phyloP scores from a whole-genome alignment of 2,797 vertebrate genomes.

The Steatocranus sp. region DNA sequence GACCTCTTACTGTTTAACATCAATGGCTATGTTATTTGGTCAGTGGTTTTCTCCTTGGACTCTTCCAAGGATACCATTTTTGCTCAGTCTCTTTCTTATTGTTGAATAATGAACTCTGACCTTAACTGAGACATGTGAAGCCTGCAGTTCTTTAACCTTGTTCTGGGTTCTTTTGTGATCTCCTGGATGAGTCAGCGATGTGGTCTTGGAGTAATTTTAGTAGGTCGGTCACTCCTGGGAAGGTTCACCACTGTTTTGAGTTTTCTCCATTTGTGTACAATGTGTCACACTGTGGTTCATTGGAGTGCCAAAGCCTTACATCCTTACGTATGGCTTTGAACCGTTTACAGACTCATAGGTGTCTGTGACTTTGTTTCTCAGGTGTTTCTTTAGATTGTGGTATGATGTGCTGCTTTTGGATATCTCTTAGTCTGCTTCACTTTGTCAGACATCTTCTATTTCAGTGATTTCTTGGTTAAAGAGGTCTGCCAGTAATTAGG shows the following conservation, averaged over 20 bases:
- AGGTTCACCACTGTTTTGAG: background rate
- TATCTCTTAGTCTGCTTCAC: background rate
- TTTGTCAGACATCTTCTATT: background rate
- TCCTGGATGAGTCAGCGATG: background rate
- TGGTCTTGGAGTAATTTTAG: background rate
- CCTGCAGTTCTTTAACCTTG: fast-evolving
- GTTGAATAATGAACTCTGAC: background rate
- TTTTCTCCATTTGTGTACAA: background rate
- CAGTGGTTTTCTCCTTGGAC: no score
- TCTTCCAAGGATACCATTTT: no score
- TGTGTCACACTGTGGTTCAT: background rate
- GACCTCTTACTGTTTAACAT: background rate
- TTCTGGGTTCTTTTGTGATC: background rate
- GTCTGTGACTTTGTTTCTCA: background rate
- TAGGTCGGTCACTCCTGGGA: background rate
- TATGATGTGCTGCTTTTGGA: background rate
- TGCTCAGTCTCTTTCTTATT: background rate
- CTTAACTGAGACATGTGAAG: background rate
- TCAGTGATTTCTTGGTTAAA: background rate
- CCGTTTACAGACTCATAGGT: fast-evolving
- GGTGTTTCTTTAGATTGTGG: background rate
- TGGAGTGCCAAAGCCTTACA: background rate
- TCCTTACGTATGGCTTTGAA: fast-evolving
- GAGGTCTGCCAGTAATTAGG: background rate
- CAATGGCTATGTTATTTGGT: background rate